Base-by-base conservation (phyloP, 1,140 invertebrate genomes). In the Dreissena polymorpha region DNA sequence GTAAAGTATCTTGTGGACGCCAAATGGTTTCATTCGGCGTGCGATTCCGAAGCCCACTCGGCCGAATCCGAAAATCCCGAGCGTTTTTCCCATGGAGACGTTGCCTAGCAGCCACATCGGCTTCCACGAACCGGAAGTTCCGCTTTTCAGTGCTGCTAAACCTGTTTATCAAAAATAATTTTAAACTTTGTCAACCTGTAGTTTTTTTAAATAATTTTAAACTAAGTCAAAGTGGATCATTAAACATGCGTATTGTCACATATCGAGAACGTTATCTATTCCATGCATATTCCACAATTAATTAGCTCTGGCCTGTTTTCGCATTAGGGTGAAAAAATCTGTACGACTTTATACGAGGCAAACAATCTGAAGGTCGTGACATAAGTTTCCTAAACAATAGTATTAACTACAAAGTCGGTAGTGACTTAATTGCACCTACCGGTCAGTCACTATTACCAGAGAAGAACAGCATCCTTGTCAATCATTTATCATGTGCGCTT, bases 81-180 rank as follows among this genome's bases (percentile, higher is more conserved):
- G 95, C 27, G 96, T 96, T 0, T 96, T 95, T 16, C 94, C 95
- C 64, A 94, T 94, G 0, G 98, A 91, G 2, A 95, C 95, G 60
- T 95, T 95, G 0, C 97, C 97, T 88, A 96, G 97, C 96, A 98
- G 96, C 95, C 96, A 98, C 74, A 94, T 94, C 0, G 97, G 97
- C 0, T 96, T 95, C 97, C 97, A 98, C 0, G 95, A 94, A 83
- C 90, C 85, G 74, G 86, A 89, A 18, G 75, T 71, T 27, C 87
- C 87, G 68, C 57, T 53, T 64, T 85, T 86, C 1, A 90, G 77
- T 25, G 87, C 86, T 49, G 67, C 51, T 8, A 80, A 51, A 60
- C 87, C 89, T 90, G 71, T 69, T 79, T 53, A 10, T 63, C 13
- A 71, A 71, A 6, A 25, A 68, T 2, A 39, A 39, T 39, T 13